Percentiles rank a stretch among this genome's conserved stretches.
Conservation (phyloP, 1,140 invertebrate species). For the Bombus sibiricus region DNA sequence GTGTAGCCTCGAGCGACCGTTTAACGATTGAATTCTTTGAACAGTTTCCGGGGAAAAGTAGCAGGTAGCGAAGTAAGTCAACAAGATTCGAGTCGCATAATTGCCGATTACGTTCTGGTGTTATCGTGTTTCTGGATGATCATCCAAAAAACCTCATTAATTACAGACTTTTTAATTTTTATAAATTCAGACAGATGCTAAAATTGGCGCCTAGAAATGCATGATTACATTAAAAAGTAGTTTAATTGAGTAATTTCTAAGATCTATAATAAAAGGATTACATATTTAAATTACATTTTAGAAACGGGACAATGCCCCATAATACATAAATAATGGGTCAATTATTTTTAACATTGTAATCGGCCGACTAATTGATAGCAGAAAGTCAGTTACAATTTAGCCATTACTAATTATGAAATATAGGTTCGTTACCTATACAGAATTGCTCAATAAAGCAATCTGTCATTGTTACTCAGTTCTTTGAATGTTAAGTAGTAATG, state of each 20-base stretch:
- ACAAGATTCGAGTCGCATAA: not conserved
- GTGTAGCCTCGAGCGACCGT: not conserved
- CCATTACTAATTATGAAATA: not conserved
- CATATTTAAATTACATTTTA: too few relatives aligned
- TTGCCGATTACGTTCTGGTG: too few relatives aligned
- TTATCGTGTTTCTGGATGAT: not conserved
- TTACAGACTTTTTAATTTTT: too few relatives aligned
- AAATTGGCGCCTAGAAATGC: too few relatives aligned
- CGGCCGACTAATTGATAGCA: not conserved
- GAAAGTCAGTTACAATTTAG: not conserved
- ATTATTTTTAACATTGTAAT: too few relatives aligned
- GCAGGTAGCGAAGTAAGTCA: not conserved
- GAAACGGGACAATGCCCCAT: too few relatives aligned
- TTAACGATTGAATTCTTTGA: conserved; percentile 28
- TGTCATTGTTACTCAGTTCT: not conserved
- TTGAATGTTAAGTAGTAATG: not conserved
- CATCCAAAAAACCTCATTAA: not conserved
- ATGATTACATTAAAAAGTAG: too few relatives aligned
- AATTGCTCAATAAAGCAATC: conserved; percentile 2
- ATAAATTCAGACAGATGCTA: too few relatives aligned
- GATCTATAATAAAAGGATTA: too few relatives aligned
- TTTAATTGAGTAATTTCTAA: too few relatives aligned
- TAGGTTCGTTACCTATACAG: not conserved
- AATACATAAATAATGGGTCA: too few relatives aligned
- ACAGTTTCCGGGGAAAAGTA: conserved; percentile 3